A percentile compares a stretch with the other conserved stretches of the same genome.
phyloP scores from a whole-genome alignment of 2,113 vertebrate genomes.

The Solea senegalensis region DNA sequence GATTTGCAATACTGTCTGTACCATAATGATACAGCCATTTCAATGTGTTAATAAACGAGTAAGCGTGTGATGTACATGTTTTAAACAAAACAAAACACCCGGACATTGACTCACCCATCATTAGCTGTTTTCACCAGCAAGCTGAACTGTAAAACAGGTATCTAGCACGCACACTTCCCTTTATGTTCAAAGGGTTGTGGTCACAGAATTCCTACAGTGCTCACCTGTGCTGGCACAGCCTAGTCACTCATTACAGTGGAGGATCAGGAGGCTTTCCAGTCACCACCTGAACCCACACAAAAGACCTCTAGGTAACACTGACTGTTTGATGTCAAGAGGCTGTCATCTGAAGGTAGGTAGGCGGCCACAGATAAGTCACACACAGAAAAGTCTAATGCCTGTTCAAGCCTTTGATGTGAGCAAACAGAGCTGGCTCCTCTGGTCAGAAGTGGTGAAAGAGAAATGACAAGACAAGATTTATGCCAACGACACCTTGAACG shows the following conservation, averaged over 20 bases:
- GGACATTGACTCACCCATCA: constrained; percentile 25
- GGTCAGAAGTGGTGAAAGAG: constrained; percentile 43
- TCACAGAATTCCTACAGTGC: constrained; percentile 63
- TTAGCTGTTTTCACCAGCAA: constrained; percentile 16
- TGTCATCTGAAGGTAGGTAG: constrained; percentile 63
- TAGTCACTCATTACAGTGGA: constrained; percentile 66
- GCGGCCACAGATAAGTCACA: constrained; percentile 48
- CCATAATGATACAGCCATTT: not conserved
- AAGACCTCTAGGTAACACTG: constrained; percentile 66
- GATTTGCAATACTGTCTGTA: not conserved
- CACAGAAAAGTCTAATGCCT: constrained; percentile 28
- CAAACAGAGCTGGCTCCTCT: constrained; percentile 8
- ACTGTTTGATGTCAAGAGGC: constrained; percentile 72
- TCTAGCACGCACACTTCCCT: not conserved
- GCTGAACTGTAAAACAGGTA: constrained; percentile 11
- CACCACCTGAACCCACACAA: constrained; percentile 74
- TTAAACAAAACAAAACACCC: constrained; percentile 11
- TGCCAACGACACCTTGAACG: not conserved
- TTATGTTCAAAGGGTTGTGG: constrained; percentile 70
- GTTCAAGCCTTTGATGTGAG: constrained; percentile 65
- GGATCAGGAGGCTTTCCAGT: constrained; percentile 55
- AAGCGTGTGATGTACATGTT: not conserved
- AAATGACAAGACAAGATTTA: constrained; percentile 42
- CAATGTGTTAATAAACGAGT: not conserved
- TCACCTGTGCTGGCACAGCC: constrained; percentile 72